Evolutionary conservation across 2,888 invertebrate species (phyloP), one percentile per base, ranked within the genome.

Genomic region (Xanthia icteritia): DNA sequence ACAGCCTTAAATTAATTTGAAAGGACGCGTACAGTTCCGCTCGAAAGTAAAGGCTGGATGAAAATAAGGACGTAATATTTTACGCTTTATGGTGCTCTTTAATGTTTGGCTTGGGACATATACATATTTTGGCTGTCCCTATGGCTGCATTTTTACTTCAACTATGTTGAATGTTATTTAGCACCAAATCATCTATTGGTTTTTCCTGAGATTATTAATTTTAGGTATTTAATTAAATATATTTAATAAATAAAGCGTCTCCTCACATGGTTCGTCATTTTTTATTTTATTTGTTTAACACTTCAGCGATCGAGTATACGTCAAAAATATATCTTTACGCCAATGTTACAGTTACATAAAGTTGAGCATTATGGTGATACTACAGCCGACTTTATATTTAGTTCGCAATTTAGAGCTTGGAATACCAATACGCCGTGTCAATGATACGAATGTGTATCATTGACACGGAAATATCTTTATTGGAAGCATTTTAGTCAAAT

Each of bases 1-100:
- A 71, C 31, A 68, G 27, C 42, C 23, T 27, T 65, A 69, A 74
- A 75, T 78, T 81, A 45, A 76, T 81, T 85, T 77, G 48, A 76
- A 74, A 27, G 45, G 36, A 51, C 76, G 64, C 15, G 75, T 64
- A 78, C 75, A 56, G 31, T 75, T 64, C 31, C 3, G 15, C n/a
- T 64, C 2, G 23, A 81, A 75, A 74, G 20, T 48, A 15, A 13
- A 51, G 9, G 13, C n/a, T 54, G 63, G 1, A 20, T 2, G 15
- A 23, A 64, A 64, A 42, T 73, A 31, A 31, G n/a, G 70, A 66
- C 20, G 23, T 54, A 23, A 51, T 51, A 36, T 54, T 67, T n/a
- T 54, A 31, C 23, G 9, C 23, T 67, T 8, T 66, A 3, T n/a
- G 0, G 23, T 67, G 15, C 3, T 17, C 23, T 67, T n/a, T 36